Percentiles rank a stretch among this genome's conserved stretches.
These are phyloP conservation scores for Ammospiza maritima DNA, from an alignment of 2,797 vertebrate species.

Conservation along the genomic window DNA sequence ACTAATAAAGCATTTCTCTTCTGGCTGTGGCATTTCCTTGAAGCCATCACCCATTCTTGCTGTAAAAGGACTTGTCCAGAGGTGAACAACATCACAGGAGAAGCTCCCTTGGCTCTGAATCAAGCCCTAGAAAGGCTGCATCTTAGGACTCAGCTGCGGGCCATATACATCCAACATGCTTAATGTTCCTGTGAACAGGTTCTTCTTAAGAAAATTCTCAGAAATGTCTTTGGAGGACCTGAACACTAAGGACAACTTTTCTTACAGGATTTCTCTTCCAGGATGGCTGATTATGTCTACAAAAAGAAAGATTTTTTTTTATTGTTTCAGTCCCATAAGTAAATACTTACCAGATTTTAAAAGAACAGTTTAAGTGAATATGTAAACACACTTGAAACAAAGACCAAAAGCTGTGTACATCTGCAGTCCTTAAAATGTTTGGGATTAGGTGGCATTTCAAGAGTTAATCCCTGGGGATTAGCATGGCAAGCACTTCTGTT, in stretches of 20 bases:
- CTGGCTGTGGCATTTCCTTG: background rate
- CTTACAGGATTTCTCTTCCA: background rate
- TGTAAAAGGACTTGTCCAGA: background rate
- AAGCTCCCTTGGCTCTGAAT: background rate
- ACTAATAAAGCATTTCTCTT: background rate
- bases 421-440: constrained; percentile 6
- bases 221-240: background rate
- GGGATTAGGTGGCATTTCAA: constrained; percentile 42
- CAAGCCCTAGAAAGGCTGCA: background rate
- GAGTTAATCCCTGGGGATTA: constrained; percentile 63
- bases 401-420: constrained; percentile 22
- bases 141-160: background rate
- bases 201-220: background rate
- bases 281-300: background rate
- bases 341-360: background rate
- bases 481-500: constrained; percentile 16
- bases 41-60: background rate
- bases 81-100: background rate
- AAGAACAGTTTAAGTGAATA: background rate
- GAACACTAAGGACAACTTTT: background rate
- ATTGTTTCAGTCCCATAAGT: background rate
- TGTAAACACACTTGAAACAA: constrained; percentile 37
- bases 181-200: background rate
- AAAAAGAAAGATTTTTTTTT: background rate
- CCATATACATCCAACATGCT: background rate